These are phyloP conservation scores for Lucilia sericata DNA, from an alignment of 1,140 invertebrate genomes.

Conservation along the genomic window DNA sequence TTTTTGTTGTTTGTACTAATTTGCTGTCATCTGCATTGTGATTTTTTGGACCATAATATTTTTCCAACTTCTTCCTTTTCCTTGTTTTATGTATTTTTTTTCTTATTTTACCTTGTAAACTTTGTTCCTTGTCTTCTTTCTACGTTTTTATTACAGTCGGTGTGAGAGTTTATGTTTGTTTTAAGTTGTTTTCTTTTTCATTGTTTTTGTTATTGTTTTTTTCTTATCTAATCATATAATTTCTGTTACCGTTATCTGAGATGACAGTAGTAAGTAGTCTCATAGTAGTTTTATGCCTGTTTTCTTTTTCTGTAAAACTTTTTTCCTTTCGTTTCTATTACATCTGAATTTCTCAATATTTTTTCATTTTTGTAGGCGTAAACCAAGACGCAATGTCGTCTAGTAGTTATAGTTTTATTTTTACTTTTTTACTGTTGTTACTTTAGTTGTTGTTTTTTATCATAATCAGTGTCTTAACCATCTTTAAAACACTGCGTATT, in stretches of 20 bases:
- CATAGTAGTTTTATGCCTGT: background rate
- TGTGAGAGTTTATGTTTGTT: background rate
- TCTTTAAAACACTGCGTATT: background rate
- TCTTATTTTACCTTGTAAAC: too few relatives aligned
- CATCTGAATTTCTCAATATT: background rate
- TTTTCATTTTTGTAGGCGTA: constrained; percentile 34
- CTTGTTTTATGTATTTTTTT: background rate
- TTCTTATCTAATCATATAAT: constrained; percentile 16
- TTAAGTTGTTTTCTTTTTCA: background rate
- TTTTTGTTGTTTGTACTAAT: constrained; percentile 32
- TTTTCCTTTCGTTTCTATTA: constrained; percentile 17
- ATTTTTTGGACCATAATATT: constrained; percentile 1
- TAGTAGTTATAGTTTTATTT: background rate
- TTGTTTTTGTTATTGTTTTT: background rate
- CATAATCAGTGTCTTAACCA: background rate
- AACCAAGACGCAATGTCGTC: constrained; percentile 36
- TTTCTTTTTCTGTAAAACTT: background rate
- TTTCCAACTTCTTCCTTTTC: background rate
- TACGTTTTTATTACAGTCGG: background rate
- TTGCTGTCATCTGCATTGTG: constrained; percentile 33
- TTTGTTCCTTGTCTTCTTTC: too few relatives aligned
- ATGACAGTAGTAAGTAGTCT: background rate
- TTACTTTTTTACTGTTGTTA: background rate
- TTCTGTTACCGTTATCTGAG: background rate
- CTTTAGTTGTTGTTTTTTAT: background rate